These are phyloP conservation scores for Myodes glareolus DNA, from an alignment of 2,113 vertebrate genomes.

Conservation along the genomic window DNA sequence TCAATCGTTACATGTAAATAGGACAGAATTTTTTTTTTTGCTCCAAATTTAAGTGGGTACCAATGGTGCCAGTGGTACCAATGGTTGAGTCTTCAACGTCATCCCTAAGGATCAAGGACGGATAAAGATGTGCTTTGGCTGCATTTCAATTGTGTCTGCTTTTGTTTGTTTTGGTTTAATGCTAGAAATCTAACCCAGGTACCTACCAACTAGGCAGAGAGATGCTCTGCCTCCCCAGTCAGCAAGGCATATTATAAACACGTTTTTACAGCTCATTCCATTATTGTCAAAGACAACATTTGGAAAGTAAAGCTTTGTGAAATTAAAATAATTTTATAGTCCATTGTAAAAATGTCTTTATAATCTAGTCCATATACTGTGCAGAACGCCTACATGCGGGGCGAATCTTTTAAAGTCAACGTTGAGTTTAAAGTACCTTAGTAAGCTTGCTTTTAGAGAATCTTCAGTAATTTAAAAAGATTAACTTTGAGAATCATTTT, in stretches of 20 bases:
- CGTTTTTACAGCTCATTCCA: background rate
- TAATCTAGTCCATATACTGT: background rate
- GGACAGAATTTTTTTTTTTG: slow-evolving; percentile 43
- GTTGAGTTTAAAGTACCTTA: slow-evolving; percentile 31
- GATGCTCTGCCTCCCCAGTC: background rate
- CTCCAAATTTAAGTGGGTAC: slow-evolving; percentile 23
- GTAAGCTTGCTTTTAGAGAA: slow-evolving; percentile 50
- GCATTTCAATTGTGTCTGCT: background rate
- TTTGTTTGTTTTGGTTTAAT: background rate
- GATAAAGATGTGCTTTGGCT: background rate
- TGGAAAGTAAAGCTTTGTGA: slow-evolving; percentile 41
- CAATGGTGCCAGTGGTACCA: background rate
- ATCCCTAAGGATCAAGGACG: background rate
- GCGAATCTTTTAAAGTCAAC: slow-evolving; percentile 41
- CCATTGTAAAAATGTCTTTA: background rate
- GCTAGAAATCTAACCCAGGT: background rate
- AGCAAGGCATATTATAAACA: background rate
- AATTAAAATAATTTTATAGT: background rate
- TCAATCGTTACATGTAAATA: background rate
- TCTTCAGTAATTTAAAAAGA: slow-evolving; percentile 25
- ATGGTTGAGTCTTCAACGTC: background rate
- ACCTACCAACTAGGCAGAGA: background rate
- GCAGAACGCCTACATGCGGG: background rate
- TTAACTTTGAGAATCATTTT: slow-evolving; percentile 10
- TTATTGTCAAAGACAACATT: background rate